These are phyloP conservation scores for Apoda limacodes DNA, from an alignment of 2,888 invertebrate species.

Conservation along the genomic window DNA sequence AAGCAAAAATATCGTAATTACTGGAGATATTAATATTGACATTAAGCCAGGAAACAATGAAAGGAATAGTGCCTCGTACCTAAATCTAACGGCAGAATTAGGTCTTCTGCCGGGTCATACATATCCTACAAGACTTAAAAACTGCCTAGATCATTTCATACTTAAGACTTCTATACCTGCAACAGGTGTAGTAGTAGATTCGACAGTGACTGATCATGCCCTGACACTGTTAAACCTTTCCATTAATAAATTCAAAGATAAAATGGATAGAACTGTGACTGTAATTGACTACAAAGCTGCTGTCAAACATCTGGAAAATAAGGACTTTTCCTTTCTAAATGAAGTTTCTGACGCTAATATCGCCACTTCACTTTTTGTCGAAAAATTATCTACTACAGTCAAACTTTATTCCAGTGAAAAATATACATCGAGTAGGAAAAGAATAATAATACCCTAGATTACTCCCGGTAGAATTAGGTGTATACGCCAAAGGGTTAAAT, in stretches of 20 bases:
- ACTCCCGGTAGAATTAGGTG: background rate
- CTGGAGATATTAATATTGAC: constrained; percentile 1
- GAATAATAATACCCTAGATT: constrained; percentile 1
- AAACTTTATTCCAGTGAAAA: too few species aligned
- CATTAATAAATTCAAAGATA: background rate
- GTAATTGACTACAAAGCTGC: background rate
- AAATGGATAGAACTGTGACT: too few species aligned
- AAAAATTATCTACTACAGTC: constrained; percentile 1
- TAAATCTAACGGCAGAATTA: constrained; percentile 1
- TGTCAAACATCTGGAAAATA: background rate
- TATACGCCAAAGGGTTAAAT: background rate
- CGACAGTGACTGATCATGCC: constrained; percentile 1
- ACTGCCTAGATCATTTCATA: constrained; percentile 1
- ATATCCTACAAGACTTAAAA: background rate
- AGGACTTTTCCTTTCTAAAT: constrained; percentile 1
- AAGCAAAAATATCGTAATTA: too few species aligned
- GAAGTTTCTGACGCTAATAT: background rate
- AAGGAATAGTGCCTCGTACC: background rate
- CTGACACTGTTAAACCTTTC: background rate
- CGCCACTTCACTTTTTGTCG: background rate
- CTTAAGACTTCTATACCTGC: background rate
- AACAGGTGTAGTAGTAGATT: background rate
- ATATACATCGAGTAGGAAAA: too few species aligned
- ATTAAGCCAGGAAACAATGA: constrained; percentile 1
- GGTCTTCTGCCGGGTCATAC: constrained; percentile 1